Evolutionary conservation across 2,797 vertebrate genomes (phyloP).

Genomic region (Parauchenoglanis ngamensis): DNA sequence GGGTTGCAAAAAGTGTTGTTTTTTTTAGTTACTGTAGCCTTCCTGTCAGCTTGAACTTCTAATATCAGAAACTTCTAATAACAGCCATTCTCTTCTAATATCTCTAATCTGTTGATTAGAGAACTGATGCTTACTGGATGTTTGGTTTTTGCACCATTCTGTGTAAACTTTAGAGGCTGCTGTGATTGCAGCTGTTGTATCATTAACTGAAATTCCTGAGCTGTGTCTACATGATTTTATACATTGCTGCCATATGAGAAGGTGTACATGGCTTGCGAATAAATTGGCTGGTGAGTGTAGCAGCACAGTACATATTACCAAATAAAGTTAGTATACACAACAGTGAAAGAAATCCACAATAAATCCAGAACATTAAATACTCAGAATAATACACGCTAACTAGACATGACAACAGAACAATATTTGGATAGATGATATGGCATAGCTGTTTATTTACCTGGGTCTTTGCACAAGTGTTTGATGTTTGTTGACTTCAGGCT

Average conservation of each 20-base stretch:
- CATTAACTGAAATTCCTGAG: too few species aligned
- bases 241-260: not conserved
- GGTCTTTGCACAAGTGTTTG: slow-evolving; percentile 33
- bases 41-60: not conserved
- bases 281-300: not conserved
- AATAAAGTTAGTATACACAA: not conserved
- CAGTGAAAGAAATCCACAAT: not conserved
- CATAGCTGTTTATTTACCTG: slow-evolving; percentile 28
- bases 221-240: not conserved
- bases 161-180: not conserved
- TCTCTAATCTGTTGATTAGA: not conserved
- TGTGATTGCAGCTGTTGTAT: not conserved
- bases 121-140: not conserved
- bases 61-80: too few species aligned
- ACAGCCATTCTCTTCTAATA: not conserved
- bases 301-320: not conserved
- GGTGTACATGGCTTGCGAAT: not conserved
- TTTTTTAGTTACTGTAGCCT: not conserved
- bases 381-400: not conserved
- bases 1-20: not conserved
- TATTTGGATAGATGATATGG: not conserved
- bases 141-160: not conserved
- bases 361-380: not conserved
- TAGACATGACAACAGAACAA: not conserved
- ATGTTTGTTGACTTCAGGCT: slow-evolving; percentile 48